Percentiles rank a stretch among this genome's conserved stretches.
Evolutionary conservation across 35 echinoderm and acorn worm species (phyloP).

Genomic region (Apostichopus japonicus): DNA sequence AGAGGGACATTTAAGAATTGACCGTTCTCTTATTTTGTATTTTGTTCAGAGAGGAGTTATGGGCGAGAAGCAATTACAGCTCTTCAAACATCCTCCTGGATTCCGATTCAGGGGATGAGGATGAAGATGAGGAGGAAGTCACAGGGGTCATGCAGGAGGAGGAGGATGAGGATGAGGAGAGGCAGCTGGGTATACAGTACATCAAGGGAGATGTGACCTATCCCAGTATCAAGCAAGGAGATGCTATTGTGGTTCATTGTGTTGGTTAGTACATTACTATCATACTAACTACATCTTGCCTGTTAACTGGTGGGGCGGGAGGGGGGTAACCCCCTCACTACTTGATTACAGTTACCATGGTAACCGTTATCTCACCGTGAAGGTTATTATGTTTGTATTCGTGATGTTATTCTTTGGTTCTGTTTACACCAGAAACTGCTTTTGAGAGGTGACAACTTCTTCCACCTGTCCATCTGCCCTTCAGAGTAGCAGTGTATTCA

Average conservation of each 20-base stretch:
- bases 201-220: conserved; percentile 90
- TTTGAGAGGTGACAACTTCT: too few species aligned
- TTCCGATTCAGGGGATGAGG: conserved; percentile 81
- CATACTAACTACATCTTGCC: too few species aligned
- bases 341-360: not conserved
- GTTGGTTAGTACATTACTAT: conserved; percentile 67
- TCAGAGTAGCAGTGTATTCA: too few species aligned
- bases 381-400: not conserved
- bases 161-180: conserved; percentile 56
- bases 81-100: conserved; percentile 72
- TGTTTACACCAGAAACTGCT: too few species aligned
- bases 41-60: conserved; percentile 65
- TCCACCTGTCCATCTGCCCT: too few species aligned
- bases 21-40: too few species aligned
- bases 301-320: too few species aligned
- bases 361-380: not conserved
- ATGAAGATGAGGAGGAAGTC: conserved; percentile 47
- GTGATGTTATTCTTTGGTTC: too few species aligned
- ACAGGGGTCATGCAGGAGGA: conserved; percentile 23
- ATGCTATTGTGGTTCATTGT: conserved; percentile 93
- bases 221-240: conserved; percentile 67
- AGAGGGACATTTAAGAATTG: too few species aligned
- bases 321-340: too few species aligned
- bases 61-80: conserved; percentile 78
- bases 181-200: conserved; percentile 64